Conservation (phyloP, 2,113 vertebrate species). For the Mungos mungo region DNA sequence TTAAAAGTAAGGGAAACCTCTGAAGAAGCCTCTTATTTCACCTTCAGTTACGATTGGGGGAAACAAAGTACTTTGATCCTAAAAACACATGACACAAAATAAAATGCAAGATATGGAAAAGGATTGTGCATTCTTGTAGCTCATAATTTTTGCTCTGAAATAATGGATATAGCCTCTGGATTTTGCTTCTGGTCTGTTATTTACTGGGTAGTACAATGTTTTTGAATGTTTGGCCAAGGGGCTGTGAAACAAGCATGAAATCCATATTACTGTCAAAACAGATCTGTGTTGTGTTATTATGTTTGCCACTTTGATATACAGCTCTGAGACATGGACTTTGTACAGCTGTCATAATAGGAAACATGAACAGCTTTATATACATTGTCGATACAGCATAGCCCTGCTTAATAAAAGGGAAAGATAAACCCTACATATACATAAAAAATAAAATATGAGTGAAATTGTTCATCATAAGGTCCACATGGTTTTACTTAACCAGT, state of each 20-base stretch:
- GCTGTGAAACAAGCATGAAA: conserved; percentile 60
- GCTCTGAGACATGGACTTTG: conserved; percentile 49
- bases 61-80: neutral
- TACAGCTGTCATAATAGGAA: conserved; percentile 59
- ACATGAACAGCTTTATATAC: conserved; percentile 10
- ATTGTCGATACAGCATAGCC: conserved; percentile 14
- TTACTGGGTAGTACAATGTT: conserved; percentile 40
- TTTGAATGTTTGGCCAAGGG: conserved; percentile 59
- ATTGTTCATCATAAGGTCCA: neutral
- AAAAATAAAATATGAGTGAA: conserved; percentile 13
- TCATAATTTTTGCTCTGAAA: conserved; percentile 48
- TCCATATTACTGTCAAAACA: conserved; percentile 67
- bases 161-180: neutral
- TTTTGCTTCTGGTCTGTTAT: conserved; percentile 49
- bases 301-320: conserved; percentile 60
- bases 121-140: neutral
- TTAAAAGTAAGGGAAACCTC: conserved; percentile 26
- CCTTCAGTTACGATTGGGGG: neutral
- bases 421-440: neutral
- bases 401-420: conserved; percentile 31
- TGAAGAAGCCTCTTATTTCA: neutral
- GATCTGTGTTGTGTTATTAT: conserved; percentile 53
- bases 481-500: neutral
- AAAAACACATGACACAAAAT: conserved; percentile 20
- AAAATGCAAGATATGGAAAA: conserved; percentile 33